A percentile compares a stretch with the other conserved stretches of the same genome.
Conservation (phyloP, 2,797 vertebrate genomes). For the Oceanodroma leucorhoa region DNA sequence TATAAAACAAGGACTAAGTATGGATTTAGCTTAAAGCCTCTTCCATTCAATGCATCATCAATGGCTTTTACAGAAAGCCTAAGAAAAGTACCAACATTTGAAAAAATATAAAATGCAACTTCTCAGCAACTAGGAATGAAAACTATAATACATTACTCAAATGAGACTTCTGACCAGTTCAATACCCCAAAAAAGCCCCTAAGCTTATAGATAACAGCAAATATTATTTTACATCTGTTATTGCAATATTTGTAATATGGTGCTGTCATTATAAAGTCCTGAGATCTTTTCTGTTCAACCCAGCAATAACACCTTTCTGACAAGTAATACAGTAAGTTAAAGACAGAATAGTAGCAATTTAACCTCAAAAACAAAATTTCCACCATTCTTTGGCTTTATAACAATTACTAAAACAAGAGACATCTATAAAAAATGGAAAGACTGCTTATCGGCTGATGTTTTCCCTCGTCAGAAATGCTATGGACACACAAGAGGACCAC, state of each 20-base stretch:
- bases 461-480: background rate
- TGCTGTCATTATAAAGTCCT: background rate
- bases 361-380: slow-evolving; percentile 1
- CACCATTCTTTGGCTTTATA: background rate
- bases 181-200: background rate
- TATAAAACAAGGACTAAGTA: background rate
- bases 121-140: background rate
- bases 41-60: background rate
- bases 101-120: background rate
- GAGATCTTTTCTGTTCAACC: background rate
- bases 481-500: background rate
- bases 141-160: background rate
- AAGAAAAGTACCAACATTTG: background rate
- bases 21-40: background rate
- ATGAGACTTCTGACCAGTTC: background rate
- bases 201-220: background rate
- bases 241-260: background rate
- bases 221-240: background rate
- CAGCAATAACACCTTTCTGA: background rate
- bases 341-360: background rate
- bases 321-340: background rate
- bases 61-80: background rate
- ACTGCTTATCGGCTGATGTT: background rate
- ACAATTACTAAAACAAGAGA: background rate
- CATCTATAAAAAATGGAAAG: background rate